Evolutionary conservation across 2,797 vertebrate species (phyloP).

Genomic region (Premnoplex brunnescens): DNA sequence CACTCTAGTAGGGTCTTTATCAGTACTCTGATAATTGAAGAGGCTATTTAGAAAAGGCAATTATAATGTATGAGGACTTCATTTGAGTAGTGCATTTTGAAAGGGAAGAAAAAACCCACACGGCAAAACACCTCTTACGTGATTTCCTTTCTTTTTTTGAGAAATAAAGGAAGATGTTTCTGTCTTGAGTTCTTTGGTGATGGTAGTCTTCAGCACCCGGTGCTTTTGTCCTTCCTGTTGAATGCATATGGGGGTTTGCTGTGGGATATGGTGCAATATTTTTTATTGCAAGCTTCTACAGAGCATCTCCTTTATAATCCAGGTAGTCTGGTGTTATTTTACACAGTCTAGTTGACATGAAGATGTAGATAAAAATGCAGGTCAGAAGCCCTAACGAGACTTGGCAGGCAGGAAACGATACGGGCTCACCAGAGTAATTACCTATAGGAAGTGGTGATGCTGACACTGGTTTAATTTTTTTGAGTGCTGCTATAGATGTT

Average conservation of each 20-base stretch:
- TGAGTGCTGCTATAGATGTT: slow-evolving; percentile 13
- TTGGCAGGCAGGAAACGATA: background rate
- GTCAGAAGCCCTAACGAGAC: slow-evolving; percentile 4
- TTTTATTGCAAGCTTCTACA: background rate
- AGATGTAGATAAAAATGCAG: background rate
- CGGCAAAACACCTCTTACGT: background rate
- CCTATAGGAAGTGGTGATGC: background rate
- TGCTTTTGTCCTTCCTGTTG: background rate
- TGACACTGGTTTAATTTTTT: background rate
- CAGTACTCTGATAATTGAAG: background rate
- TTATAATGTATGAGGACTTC: background rate
- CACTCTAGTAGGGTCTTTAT: background rate
- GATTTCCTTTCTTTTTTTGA: background rate
- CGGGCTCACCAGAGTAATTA: slow-evolving; percentile 10
- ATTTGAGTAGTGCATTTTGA: background rate
- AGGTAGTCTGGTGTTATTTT: background rate
- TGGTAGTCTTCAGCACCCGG: background rate
- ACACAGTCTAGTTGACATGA: background rate
- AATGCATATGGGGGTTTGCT: background rate
- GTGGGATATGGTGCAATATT: background rate
- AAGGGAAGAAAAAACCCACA: rapidly evolving
- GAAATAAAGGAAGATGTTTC: background rate
- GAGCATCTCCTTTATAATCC: background rate
- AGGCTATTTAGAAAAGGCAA: background rate
- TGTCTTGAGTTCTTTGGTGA: background rate